Percentiles rank a stretch among this genome's conserved stretches.
phyloP scores from a whole-genome alignment of 2,888 invertebrate species.

The Lutraria lutraria region DNA sequence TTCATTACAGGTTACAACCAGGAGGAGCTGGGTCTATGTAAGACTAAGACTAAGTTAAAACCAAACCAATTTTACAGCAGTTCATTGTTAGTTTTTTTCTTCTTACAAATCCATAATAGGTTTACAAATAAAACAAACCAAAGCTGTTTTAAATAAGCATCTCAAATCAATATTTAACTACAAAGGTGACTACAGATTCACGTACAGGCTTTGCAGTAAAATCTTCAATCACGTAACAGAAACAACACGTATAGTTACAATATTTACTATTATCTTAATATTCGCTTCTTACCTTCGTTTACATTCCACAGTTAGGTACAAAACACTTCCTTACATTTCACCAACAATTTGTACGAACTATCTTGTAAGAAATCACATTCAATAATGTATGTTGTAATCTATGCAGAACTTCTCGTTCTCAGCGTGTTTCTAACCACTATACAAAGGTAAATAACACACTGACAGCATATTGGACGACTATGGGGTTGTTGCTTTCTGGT shows the following conservation, averaged over 20 bases:
- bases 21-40: too few relatives aligned
- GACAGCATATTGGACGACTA: background rate
- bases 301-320: background rate
- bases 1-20: too few relatives aligned
- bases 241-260: background rate
- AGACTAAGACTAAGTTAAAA: too few relatives aligned
- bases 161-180: too few relatives aligned
- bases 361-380: background rate
- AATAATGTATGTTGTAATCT: background rate
- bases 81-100: too few relatives aligned
- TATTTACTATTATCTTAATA: background rate
- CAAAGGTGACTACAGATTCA: too few relatives aligned
- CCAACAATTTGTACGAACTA: background rate
- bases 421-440: background rate
- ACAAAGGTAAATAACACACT: background rate
- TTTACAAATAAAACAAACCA: too few relatives aligned
- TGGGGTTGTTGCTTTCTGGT: slow-evolving; percentile 17
- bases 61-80: too few relatives aligned
- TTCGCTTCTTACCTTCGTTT: background rate
- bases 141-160: too few relatives aligned
- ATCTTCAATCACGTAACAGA: too few relatives aligned
- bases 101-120: too few relatives aligned
- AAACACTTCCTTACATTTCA: slow-evolving; percentile 2
- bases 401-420: background rate
- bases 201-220: too few relatives aligned